A percentile compares a stretch with the other conserved stretches of the same genome.
phyloP scores from a whole-genome alignment of 2,113 vertebrate genomes.

The Antennarius striatus region DNA sequence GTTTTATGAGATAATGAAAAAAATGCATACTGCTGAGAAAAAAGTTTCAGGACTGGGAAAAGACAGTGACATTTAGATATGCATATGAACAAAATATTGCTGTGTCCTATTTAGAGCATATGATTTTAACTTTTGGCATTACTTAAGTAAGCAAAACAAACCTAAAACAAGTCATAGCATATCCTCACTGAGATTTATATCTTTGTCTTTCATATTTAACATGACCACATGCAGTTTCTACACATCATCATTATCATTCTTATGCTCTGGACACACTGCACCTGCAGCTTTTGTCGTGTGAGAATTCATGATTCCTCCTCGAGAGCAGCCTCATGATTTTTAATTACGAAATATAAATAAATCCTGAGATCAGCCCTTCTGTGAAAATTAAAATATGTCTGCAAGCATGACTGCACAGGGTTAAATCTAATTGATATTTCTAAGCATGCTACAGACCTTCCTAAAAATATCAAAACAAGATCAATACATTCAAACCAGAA shows the following conservation, averaged over 20 bases:
- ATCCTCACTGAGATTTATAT: constrained; percentile 38
- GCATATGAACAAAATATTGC: constrained; percentile 4
- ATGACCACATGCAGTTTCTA: neutral
- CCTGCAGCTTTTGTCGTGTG: neutral
- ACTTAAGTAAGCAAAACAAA: constrained; percentile 1
- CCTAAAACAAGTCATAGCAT: neutral
- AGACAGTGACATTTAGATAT: constrained; percentile 53
- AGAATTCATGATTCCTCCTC: too few relatives aligned
- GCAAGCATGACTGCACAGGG: neutral
- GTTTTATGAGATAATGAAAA: too few relatives aligned
- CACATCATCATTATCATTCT: neutral
- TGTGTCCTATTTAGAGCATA: constrained; percentile 4
- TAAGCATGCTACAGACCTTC: neutral
- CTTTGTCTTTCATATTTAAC: constrained; percentile 17
- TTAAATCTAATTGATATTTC: neutral
- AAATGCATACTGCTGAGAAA: too few relatives aligned
- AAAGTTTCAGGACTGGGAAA: constrained; percentile 37
- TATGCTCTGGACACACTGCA: neutral
- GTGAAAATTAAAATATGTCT: too few relatives aligned
- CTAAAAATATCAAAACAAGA: constrained; percentile 26
- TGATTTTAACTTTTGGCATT: constrained; percentile 13
- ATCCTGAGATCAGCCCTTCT: too few relatives aligned
- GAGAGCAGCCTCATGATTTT: too few relatives aligned
- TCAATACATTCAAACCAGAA: constrained; percentile 52
- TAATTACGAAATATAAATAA: too few relatives aligned